Evolutionary conservation across 2,797 vertebrate species (phyloP).

Genomic region (Eleutherodactylus coqui): DNA sequence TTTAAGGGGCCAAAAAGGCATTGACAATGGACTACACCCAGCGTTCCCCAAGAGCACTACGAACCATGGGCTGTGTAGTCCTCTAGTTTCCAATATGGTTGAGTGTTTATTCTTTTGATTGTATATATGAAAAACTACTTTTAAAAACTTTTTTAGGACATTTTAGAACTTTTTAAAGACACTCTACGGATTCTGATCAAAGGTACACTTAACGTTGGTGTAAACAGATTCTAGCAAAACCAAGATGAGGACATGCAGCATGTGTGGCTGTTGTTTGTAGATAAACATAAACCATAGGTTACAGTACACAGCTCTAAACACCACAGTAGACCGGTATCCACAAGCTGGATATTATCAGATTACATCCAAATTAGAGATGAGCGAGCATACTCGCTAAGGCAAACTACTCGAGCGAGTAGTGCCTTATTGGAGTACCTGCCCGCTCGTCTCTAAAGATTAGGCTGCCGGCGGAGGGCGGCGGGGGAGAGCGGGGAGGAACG

Average conservation of each 20-base stretch:
- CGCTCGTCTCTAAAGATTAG: no score
- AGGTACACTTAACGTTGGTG: neutral
- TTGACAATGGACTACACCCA: neutral
- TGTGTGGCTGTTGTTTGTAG: neutral
- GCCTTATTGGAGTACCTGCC: no score
- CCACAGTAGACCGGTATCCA: neutral
- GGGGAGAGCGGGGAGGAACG: no score
- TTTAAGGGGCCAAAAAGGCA: neutral
- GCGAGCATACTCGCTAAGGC: no score
- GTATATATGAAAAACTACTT: no score
- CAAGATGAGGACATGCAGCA: slow-evolving; percentile 5
- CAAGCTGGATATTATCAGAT: neutral
- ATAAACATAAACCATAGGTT: neutral
- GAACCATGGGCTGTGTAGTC: neutral
- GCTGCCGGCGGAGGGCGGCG: no score
- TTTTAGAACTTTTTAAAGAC: no score
- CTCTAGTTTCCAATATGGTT: neutral
- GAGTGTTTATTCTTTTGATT: neutral
- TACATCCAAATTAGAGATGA: no score
- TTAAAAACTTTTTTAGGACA: no score
- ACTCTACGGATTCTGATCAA: neutral
- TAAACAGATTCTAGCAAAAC: neutral
- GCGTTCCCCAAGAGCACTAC: neutral
- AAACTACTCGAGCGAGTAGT: no score
- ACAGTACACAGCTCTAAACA: neutral